Conservation (phyloP, 2,797 vertebrate genomes). For the Hemibagrus guttatus region DNA sequence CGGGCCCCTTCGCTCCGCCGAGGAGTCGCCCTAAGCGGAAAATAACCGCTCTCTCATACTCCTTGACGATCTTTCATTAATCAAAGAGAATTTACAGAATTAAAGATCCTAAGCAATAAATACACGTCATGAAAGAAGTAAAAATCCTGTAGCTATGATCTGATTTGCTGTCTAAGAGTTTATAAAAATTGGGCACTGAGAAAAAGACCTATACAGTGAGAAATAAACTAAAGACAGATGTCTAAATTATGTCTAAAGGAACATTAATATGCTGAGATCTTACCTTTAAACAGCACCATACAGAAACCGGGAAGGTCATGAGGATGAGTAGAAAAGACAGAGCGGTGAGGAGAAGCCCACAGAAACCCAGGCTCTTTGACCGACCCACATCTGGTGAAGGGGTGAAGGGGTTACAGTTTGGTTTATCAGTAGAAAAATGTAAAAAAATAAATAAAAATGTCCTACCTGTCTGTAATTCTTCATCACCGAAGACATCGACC, state of each 20-base stretch:
- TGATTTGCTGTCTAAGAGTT: background rate
- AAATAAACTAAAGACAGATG: background rate
- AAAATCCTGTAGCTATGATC: background rate
- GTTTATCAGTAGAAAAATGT: background rate
- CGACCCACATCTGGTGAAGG: constrained; percentile 44
- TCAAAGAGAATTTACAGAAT: background rate
- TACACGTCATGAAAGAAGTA: background rate
- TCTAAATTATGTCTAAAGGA: background rate
- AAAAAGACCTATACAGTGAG: background rate
- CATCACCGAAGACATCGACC: constrained; percentile 29
- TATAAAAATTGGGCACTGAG: background rate
- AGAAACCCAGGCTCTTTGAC: constrained; percentile 13
- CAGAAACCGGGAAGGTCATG: constrained; percentile 60
- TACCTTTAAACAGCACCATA: constrained; percentile 66
- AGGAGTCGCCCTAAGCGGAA: constrained; percentile 58
- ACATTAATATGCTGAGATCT: background rate
- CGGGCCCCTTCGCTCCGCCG: constrained; percentile 62
- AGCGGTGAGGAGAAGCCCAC: constrained; percentile 55
- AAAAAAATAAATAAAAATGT: no score
- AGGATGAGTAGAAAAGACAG: constrained; percentile 55
- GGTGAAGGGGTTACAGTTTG: background rate
- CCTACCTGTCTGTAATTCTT: constrained; percentile 45
- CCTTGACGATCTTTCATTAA: constrained; percentile 59
- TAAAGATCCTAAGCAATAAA: background rate
- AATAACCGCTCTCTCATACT: constrained; percentile 67